These are phyloP conservation scores for Apostichopus parvimensis DNA, from an alignment of 35 echinoderm and acorn worm genomes.

Conservation along the genomic window DNA sequence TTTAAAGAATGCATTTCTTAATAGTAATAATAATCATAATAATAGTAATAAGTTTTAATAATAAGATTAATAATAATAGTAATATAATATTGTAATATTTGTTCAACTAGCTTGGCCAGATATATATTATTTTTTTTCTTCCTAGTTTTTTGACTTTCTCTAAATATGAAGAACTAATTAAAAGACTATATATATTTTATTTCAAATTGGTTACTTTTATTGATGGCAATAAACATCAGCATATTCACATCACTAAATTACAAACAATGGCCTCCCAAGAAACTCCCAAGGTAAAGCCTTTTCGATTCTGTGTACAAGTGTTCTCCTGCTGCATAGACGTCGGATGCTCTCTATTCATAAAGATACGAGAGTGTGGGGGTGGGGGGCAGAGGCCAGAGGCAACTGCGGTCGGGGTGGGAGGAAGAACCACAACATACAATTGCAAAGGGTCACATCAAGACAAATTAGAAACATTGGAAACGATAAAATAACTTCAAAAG, in stretches of 20 bases:
- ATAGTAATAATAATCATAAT: not conserved
- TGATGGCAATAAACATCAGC: constrained; percentile 1
- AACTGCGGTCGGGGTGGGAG: no score
- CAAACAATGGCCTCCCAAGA: not conserved
- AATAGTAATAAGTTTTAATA: not conserved
- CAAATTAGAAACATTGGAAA: no score
- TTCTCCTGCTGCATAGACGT: no score
- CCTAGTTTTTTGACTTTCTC: not conserved
- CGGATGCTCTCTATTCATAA: no score
- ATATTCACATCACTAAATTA: not conserved
- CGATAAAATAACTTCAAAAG: no score
- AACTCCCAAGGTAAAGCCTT: not conserved
- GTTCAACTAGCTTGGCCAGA: constrained; percentile 11
- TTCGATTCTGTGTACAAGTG: no score
- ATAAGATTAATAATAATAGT: not conserved
- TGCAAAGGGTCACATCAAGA: no score
- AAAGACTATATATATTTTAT: not conserved
- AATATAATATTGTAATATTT: not conserved
- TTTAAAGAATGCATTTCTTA: constrained; percentile 9
- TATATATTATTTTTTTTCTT: not conserved
- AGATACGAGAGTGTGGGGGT: no score
- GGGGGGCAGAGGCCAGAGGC: no score
- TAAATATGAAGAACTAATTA: not conserved
- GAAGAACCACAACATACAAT: no score
- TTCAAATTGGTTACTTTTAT: not conserved